Evolutionary conservation across 2,888 invertebrate species (phyloP).

Genomic region (Phrixothrix hirtus): DNA sequence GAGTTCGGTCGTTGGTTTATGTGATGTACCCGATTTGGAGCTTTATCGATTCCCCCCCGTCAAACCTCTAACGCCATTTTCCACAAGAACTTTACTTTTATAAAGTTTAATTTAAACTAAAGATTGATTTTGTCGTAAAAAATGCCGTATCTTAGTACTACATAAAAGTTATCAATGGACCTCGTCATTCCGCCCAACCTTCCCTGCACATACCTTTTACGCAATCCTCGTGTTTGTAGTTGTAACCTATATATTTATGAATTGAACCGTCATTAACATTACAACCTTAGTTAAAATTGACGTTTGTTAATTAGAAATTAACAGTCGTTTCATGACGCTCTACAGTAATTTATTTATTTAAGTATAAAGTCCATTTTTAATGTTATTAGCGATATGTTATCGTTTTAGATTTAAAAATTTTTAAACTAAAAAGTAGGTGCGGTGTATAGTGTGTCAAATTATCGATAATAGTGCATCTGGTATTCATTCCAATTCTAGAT

Average conservation of each 20-base stretch:
- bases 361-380: no score
- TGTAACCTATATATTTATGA: conserved; percentile 42
- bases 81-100: conserved; percentile 21
- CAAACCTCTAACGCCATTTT: conserved; percentile 45
- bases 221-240: conserved; percentile 41
- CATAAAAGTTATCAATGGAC: conserved; percentile 41
- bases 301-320: no score
- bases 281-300: no score
- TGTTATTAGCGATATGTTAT: no score
- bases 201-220: conserved; percentile 34
- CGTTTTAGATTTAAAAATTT: no score
- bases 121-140: conserved; percentile 18
- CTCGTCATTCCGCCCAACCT: conserved; percentile 42
- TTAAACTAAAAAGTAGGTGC: no score
- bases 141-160: conserved; percentile 13
- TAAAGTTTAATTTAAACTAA: conserved; percentile 5
- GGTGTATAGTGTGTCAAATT: no score
- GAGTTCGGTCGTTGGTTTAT: conserved; percentile 31
- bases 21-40: conserved; percentile 47
- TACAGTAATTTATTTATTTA: no score
- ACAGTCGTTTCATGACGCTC: no score
- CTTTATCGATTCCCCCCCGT: conserved; percentile 52
- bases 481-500: no score
- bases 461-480: no score
- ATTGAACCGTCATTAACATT: conserved; percentile 15